Conservation (phyloP, 2,797 vertebrate genomes). For the Pangasius larnaudii region DNA sequence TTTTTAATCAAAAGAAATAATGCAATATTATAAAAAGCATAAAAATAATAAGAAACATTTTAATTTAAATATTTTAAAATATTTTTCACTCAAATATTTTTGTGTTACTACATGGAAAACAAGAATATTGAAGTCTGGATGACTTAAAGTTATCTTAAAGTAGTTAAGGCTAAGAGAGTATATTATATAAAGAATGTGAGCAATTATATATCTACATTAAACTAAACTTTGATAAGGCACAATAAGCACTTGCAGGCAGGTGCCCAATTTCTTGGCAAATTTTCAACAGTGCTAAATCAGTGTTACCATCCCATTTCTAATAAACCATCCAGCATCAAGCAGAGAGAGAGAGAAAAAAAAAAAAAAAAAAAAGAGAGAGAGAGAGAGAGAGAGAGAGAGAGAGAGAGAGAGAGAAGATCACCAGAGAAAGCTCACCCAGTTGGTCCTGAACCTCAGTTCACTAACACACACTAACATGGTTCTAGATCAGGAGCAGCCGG, state of each 20-base stretch:
- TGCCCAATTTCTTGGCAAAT: neutral
- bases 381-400: neutral
- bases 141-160: neutral
- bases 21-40: neutral
- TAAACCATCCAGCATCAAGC: neutral
- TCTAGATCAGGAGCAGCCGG: neutral
- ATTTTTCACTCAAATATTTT: neutral
- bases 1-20: neutral
- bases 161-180: neutral
- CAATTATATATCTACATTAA: neutral
- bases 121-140: neutral
- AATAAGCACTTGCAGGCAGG: neutral
- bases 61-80: neutral
- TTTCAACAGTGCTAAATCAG: neutral
- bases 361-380: neutral
- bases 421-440: neutral
- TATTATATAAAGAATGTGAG: neutral
- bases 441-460: neutral
- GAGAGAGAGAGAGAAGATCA: neutral
- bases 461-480: neutral
- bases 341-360: neutral
- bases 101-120: neutral
- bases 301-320: neutral
- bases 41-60: neutral
- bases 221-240: neutral